phyloP scores from a whole-genome alignment of 2,888 invertebrate genomes.

The Tetrapedia diversipes region DNA sequence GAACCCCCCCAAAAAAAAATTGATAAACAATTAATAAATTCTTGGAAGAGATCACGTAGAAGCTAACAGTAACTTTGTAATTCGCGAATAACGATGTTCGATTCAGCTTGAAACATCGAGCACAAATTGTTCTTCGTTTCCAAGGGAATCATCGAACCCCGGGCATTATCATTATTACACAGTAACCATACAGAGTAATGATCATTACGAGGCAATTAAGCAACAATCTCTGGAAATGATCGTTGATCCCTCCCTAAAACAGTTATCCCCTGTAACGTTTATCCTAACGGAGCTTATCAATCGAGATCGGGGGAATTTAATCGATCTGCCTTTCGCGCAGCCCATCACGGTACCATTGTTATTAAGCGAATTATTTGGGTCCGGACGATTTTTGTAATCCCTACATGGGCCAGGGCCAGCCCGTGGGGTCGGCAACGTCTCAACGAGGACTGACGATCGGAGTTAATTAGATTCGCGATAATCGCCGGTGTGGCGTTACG shows the following conservation, averaged over 20 bases:
- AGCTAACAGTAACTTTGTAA: too few relatives aligned
- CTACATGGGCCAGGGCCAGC: neutral
- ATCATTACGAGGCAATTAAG: neutral
- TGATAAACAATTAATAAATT: too few relatives aligned
- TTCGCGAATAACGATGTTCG: too few relatives aligned
- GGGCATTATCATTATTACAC: too few relatives aligned
- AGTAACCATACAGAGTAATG: too few relatives aligned
- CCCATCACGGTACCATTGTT: slow-evolving; percentile 15
- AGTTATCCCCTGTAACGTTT: slow-evolving; percentile 9
- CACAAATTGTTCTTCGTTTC: too few relatives aligned
- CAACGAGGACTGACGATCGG: slow-evolving; percentile 26
- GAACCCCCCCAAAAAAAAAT: too few relatives aligned
- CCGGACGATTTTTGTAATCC: slow-evolving; percentile 33
- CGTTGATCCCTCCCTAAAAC: neutral
- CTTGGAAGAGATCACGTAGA: too few relatives aligned
- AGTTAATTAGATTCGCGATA: slow-evolving; percentile 58
- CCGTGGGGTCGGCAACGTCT: slow-evolving; percentile 16
- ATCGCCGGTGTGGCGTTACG: slow-evolving; percentile 49
- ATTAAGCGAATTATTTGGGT: slow-evolving; percentile 28
- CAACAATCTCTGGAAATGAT: neutral
- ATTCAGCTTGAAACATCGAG: too few relatives aligned
- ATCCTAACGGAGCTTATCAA: slow-evolving; percentile 13
- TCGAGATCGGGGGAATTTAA: slow-evolving; percentile 14
- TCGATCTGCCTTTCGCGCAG: neutral
- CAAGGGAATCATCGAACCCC: neutral